A percentile compares a stretch with the other conserved stretches of the same genome.
Evolutionary conservation across 2,113 vertebrate species (phyloP).

Genomic region (Blennius ocellaris): DNA sequence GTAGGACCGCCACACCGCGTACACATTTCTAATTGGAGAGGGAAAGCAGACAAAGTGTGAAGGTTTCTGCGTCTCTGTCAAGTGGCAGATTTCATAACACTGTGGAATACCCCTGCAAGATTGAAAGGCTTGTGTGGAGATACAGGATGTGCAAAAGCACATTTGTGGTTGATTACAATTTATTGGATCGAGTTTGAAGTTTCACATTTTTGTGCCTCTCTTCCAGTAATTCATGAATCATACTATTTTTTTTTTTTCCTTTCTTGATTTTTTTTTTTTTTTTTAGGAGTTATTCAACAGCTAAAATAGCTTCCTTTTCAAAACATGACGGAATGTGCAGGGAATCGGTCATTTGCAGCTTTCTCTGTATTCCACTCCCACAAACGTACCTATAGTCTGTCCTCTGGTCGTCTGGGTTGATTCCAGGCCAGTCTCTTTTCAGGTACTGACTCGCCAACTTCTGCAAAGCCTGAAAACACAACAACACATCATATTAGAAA

Average conservation of each 20-base stretch:
- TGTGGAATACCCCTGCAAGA: neutral
- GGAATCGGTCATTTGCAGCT: too few relatives aligned
- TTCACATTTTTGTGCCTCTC: slow-evolving; percentile 22
- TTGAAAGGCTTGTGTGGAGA: neutral
- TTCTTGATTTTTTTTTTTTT: neutral
- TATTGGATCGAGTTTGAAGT: slow-evolving; percentile 12
- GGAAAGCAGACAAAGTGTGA: slow-evolving; percentile 14
- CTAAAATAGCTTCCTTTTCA: too few relatives aligned
- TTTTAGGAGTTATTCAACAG: neutral
- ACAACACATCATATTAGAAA: neutral
- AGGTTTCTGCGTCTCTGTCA: neutral
- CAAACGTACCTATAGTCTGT: slow-evolving; percentile 90
- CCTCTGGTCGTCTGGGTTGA: slow-evolving; percentile 91
- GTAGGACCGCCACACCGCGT: slow-evolving; percentile 96
- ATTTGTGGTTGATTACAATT: slow-evolving; percentile 17
- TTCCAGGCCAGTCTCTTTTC: slow-evolving; percentile 97
- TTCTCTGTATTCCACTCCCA: neutral
- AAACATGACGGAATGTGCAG: neutral
- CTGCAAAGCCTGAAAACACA: slow-evolving; percentile 91
- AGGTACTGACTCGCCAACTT: slow-evolving; percentile 97
- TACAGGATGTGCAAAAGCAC: neutral
- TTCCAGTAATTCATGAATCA: slow-evolving; percentile 24
- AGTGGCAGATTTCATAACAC: too few relatives aligned
- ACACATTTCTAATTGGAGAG: slow-evolving; percentile 89
- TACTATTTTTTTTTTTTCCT: neutral